Base-by-base conservation (phyloP, 2,888 invertebrate genomes). In the Boloria euphrosyne region DNA sequence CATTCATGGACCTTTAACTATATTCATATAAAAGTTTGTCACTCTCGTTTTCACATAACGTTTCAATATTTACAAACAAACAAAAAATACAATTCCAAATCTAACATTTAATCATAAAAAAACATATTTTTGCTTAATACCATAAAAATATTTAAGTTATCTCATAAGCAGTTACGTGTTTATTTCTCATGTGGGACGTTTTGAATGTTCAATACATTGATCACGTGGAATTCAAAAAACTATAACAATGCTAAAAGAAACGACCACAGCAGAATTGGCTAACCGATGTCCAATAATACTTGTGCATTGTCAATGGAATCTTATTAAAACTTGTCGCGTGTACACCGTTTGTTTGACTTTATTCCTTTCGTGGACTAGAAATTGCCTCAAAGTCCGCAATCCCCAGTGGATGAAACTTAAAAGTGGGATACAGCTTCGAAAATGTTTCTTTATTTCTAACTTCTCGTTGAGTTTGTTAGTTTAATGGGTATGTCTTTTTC, bases 261-360 rank as follows among this genome's bases (percentile, higher is more conserved):
- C 31, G 2, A 47, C 13, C 17, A 31, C 16, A 50, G 16, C 13
- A 58, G 47, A 58, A 62, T 49, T 53, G 62, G 27, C 49, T 53
- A 53, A 62, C 58, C 71, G 65, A 68, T 67, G 66, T 62, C 69
- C 67, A 61, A 69, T 69, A 72, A 70, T 67, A 70, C 67, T 69
- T 64, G 58, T 62, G 71, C 67, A 67, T 61, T 65, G 73, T 70
- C 74, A 70, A 67, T 73, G 68, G 74, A 75, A 80, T 80, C 78
- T 78, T 78, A 79, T 81, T 80, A 80, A 80, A 81, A 80, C 75
- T 80, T 80, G 72, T 72, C 69, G 73, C 67, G 60, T 68, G 72
- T 71, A 63, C 67, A 65, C 68, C 73, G 74, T 74, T 78, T 74
- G 76, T 75, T 76, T 74, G 77, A 78, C 76, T 77, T 78, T 76